Percentiles rank a stretch among this genome's conserved stretches.
phyloP scores from a whole-genome alignment of 2,113 vertebrate genomes.

The Sigmodon hispidus region DNA sequence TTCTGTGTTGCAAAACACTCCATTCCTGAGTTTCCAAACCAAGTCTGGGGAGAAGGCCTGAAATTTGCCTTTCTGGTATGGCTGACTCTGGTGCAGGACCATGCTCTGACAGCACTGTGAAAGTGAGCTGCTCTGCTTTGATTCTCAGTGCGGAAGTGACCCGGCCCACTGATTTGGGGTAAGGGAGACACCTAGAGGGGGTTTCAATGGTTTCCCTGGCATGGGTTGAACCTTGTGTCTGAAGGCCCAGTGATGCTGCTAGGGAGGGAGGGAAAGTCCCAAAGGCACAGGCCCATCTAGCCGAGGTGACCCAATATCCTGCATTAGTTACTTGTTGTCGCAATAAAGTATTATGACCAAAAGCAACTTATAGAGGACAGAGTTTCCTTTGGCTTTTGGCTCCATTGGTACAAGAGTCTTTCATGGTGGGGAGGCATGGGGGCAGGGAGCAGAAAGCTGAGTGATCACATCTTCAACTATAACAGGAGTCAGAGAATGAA shows the following conservation, averaged over 20 bases:
- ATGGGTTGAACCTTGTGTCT: background rate
- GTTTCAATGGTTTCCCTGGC: slow-evolving; percentile 62
- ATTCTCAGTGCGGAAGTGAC: slow-evolving; percentile 41
- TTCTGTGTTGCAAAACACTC: background rate
- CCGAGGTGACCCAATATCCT: background rate
- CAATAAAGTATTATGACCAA: background rate
- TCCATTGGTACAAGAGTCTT: background rate
- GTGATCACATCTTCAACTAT: background rate
- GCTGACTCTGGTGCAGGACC: background rate
- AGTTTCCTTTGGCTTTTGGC: background rate
- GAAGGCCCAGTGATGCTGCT: background rate
- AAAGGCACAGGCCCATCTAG: background rate
- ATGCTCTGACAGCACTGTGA: background rate
- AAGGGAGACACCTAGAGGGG: slow-evolving; percentile 81
- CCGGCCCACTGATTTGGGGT: slow-evolving; percentile 70
- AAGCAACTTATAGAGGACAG: background rate
- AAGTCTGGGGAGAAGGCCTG: background rate
- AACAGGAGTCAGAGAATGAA: background rate
- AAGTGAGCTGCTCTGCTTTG: background rate
- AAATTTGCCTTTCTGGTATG: background rate
- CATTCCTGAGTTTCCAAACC: background rate
- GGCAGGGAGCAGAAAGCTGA: background rate
- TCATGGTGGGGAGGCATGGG: too few species aligned
- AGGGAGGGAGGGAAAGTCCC: background rate
- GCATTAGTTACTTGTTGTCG: background rate